Base-by-base conservation (phyloP, 2,113 vertebrate species). In the Fregata magnificens region DNA sequence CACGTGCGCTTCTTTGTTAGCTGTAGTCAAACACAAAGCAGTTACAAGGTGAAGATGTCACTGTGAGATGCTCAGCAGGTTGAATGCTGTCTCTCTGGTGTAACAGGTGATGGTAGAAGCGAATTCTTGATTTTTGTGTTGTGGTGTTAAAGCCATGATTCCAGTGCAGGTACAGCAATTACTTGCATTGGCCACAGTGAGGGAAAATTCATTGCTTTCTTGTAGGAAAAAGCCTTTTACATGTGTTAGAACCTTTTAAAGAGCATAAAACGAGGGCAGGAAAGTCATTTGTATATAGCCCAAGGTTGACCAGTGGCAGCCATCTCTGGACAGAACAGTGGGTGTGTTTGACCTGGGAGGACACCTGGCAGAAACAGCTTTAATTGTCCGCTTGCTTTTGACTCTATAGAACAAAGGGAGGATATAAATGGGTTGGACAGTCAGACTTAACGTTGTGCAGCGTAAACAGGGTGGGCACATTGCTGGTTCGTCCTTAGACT, bases 1-100 rank as follows among this genome's bases (percentile, higher is more conserved):
- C 0, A 0, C 6, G 18, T 11, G 7, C 3, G 0, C 34, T 18
- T 19, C 25, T 49, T 34, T 13, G 20, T 45, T 40, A n/a, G 42
- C 34, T 40, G 50, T 4, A 18, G 44, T 15, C 44, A 6, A 58
- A 31, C 10, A 2, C n/a, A 6, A 21, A 13, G 34, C 22, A 7
- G 63, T 29, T 55, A 9, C 7, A 7, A 15, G 56, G 31, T 9
- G 26, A 13, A 38, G 5, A 7, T 17, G 63, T 49, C 52, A 1
- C 58, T 13, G 21, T 5, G 36, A 28, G 36, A 2, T 16, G 45
- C 71, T 80, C 34, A 4, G 10, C 45, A 38, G 86, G 44, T 9
- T 52, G 18, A 20, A 8, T 15, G 42, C 13, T 2, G 31, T 56
- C 67, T 18, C 47, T 61, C 20, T 66, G 42, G 7, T 29, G 32